These are phyloP conservation scores for Phocoena phocoena DNA, from an alignment of 2,113 vertebrate genomes.

Conservation along the genomic window DNA sequence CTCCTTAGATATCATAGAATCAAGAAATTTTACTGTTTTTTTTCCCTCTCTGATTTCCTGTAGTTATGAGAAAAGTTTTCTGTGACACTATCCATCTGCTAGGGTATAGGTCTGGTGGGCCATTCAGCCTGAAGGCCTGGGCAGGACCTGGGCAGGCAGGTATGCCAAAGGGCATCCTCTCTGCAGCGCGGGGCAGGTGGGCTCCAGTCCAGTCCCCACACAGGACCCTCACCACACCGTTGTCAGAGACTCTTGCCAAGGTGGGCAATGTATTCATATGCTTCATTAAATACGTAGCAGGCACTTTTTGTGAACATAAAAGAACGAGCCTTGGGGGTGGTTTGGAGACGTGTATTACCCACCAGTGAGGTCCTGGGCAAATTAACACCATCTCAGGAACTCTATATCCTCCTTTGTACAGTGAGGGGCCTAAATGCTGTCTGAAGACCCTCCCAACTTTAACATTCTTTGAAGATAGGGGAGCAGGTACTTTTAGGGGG, in stretches of 20 bases:
- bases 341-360: background rate
- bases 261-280: background rate
- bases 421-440: background rate
- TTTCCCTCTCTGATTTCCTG: background rate
- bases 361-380: background rate
- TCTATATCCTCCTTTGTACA: background rate
- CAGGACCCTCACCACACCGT: background rate
- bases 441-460: background rate
- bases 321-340: background rate
- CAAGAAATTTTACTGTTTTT: background rate
- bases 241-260: background rate
- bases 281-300: background rate
- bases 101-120: background rate
- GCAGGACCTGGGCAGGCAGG: background rate
- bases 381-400: background rate
- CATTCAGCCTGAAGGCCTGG: background rate
- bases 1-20: background rate
- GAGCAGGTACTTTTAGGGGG: background rate
- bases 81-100: background rate
- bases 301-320: background rate
- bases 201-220: background rate
- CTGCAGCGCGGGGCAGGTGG: background rate
- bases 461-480: background rate
- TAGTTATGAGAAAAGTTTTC: background rate
- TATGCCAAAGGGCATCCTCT: background rate